A percentile compares a stretch with the other conserved stretches of the same genome.
phyloP scores from a whole-genome alignment of 37 sponge, comb jelly and placozoan species.

The Hexactinellida sp. region DNA sequence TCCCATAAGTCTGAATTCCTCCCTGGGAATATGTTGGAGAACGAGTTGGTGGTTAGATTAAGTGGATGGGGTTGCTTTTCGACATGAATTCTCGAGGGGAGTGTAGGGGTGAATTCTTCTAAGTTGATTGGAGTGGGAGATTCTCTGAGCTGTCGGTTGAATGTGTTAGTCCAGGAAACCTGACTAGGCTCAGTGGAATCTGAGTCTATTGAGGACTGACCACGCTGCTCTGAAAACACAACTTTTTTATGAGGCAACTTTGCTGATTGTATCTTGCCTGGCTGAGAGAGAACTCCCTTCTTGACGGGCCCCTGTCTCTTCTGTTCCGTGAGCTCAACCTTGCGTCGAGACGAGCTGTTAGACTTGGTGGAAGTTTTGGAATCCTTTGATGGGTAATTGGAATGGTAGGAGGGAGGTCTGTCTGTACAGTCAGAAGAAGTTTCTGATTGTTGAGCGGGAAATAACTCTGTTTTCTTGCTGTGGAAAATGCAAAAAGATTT shows the following conservation, averaged over 20 bases:
- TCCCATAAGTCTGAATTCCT: background rate
- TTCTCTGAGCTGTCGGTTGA: background rate
- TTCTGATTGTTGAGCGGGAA: background rate
- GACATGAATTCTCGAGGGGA: background rate
- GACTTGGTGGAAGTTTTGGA: background rate
- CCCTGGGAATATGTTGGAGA: background rate
- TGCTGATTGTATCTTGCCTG: background rate
- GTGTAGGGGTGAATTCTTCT: background rate
- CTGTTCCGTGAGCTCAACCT: background rate
- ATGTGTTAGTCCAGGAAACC: background rate
- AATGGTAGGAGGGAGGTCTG: background rate
- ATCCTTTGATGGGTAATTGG: background rate
- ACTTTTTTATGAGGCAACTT: background rate
- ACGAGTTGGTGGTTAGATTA: background rate
- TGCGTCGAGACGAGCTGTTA: background rate
- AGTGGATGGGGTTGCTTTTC: slow-evolving; percentile 1
- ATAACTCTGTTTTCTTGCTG: background rate
- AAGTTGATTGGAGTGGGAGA: background rate
- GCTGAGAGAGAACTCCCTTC: background rate
- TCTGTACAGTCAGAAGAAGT: background rate
- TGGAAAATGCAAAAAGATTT: background rate
- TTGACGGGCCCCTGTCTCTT: background rate
- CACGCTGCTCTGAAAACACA: background rate
- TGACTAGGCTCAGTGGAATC: background rate
- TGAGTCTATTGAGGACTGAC: background rate